Evolutionary conservation across 2,888 invertebrate species (phyloP).

Genomic region (Acleris literana): DNA sequence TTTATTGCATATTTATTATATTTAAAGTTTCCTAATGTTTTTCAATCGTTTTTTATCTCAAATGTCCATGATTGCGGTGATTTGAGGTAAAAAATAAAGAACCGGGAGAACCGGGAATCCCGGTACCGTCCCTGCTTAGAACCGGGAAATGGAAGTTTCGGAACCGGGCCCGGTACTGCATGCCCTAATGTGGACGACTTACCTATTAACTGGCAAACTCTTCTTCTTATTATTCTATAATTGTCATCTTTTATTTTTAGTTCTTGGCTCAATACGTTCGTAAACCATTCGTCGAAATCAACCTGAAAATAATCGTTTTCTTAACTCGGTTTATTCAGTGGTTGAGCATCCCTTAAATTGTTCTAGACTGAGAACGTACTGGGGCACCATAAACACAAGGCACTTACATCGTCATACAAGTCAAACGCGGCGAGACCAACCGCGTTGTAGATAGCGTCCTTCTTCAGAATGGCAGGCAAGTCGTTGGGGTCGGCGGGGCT

Average conservation of each 20-base stretch:
- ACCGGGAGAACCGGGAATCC: no score
- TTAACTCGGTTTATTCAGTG: background rate
- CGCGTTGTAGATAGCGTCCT: slow-evolving; percentile 97
- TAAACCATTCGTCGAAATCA: slow-evolving; percentile 97
- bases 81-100: no score
- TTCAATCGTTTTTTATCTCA: no score
- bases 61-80: no score
- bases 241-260: slow-evolving; percentile 91
- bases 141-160: no score
- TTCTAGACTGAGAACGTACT: background rate
- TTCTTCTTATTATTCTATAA: slow-evolving; percentile 91
- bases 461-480: slow-evolving; percentile 90
- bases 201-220: slow-evolving; percentile 93
- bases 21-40: no score
- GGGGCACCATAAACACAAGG: background rate
- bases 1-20: no score
- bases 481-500: slow-evolving; percentile 88
- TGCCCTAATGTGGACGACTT: no score
- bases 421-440: slow-evolving; percentile 95
- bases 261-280: slow-evolving; percentile 91
- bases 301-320: slow-evolving; percentile 75
- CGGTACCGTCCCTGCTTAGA: no score
- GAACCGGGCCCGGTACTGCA: no score
- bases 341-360: background rate
- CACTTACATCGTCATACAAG: slow-evolving; percentile 91